Evolutionary conservation across 2,113 vertebrate species (phyloP), one percentile per base, ranked within the genome.

Genomic region (Oncorhynchus nerka): DNA sequence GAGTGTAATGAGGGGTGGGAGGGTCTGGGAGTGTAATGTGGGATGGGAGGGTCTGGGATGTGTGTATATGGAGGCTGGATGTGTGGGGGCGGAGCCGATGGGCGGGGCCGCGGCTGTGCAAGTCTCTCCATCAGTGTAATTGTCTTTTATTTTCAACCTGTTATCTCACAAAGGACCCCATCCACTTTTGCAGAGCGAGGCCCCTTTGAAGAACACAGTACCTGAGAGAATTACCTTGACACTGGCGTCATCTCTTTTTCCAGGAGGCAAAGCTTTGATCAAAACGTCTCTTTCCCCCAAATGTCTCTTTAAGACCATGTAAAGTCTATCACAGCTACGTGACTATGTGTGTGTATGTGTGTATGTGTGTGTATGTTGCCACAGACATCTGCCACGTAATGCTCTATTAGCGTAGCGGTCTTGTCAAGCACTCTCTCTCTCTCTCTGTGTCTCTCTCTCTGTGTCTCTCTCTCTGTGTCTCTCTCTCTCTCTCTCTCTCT

Each of bases 131-230:
- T 83, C 81, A 85, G 79, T 79, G 80, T 85, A 87, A 89, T 89
- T 87, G 84, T 87, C 81, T 84, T 66, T 78, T 89, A 86, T 89
- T 83, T 87, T 86, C 83, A 85, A 74, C 22, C 22, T 85, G 76
- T 86, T 81, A 82, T 83, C 74, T 75, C 76, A 86, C 82, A 89
- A 86, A 87, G 84, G 19, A 69, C 75, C 78, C 57, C 77, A 79
- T 74, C 79, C 59, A 71, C 81, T 80, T 74, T 24, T 73, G 76
- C 67, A 76, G 73, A 74, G 68, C 70, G 68, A 62, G 72, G 74
- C 77, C 75, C 79, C 49, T 84, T 78, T 83, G 83, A 86, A 85
- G 79, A 80, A 73, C 34, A 34, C 22, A 39, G 75, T 71, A 64
- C 81, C 70, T 67, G 71, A 55, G 84, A 84, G 84, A 86, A 87